These are phyloP conservation scores for Microcebus lehilahytsara DNA, from an alignment of 2,113 vertebrate species.

Conservation along the genomic window DNA sequence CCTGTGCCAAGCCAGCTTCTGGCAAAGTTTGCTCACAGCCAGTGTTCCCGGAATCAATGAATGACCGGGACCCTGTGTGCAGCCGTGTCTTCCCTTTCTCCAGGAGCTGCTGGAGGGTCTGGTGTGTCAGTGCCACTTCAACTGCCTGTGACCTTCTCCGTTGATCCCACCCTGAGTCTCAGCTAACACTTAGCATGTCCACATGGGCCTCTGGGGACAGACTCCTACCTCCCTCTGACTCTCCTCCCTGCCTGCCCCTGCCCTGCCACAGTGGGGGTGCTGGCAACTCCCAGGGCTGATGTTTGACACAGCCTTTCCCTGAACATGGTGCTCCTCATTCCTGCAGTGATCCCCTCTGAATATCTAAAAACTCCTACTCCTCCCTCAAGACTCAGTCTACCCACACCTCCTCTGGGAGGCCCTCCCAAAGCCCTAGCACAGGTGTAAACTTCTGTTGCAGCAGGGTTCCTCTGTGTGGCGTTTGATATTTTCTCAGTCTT, in stretches of 20 bases:
- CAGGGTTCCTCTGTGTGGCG: neutral
- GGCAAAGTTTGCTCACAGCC: neutral
- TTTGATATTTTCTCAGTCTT: neutral
- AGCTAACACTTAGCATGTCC: neutral
- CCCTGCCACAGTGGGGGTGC: neutral
- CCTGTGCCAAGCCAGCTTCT: neutral
- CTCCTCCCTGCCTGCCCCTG: too few relatives aligned
- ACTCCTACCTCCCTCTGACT: neutral
- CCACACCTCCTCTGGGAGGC: neutral
- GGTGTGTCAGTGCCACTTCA: too few relatives aligned
- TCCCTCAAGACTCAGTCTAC: neutral
- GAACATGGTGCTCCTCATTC: neutral
- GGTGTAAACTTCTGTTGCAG: neutral
- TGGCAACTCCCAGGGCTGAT: neutral
- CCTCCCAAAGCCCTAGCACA: neutral
- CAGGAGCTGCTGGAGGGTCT: neutral
- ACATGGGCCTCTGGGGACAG: neutral
- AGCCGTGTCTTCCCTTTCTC: neutral
- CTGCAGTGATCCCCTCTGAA: neutral
- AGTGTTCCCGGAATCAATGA: neutral
- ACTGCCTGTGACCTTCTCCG: rapidly evolving
- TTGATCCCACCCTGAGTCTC: neutral
- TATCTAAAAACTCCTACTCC: neutral
- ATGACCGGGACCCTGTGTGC: neutral
- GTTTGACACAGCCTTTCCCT: neutral